Base-by-base conservation (phyloP, 2,888 invertebrate species). In the Cheilosia vulpina region DNA sequence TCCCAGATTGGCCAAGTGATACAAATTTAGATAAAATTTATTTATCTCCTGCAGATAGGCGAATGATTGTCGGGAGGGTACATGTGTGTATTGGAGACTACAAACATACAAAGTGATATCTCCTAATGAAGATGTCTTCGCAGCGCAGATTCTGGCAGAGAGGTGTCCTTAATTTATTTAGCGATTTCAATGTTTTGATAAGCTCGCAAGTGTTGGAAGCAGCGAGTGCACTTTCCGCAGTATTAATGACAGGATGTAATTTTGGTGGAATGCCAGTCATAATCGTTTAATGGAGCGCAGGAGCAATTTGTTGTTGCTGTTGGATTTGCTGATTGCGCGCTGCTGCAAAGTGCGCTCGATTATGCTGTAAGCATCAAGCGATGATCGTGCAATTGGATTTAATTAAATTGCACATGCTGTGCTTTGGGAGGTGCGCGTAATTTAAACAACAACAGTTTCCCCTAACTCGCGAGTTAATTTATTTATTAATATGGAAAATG, bases 111-210 rank as follows among this genome's bases (percentile, higher is more conserved):
- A 15, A 55, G 24, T 19, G 63, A 71, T 63, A 63, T 68, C 47
- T 68, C 73, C 34, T 83, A 84, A 84, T 84, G 80, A 75, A 84
- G 84, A 84, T 79, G 57, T 83, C 83, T 68, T 62, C 27, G 13
- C 19, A 21, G 2, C 15, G 34, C 17, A 58, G 19, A 7, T 31
- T 27, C 21, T 0, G 9, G 13, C 7, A 7, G 13, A 68, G 57
- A 45, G 60, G 34, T 71, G 69, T 85, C 66, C 81, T 68, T 81
- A 81, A 85, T 81, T 85, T 75, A 81, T 81, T 71, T 45, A 15
- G 57, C 38, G 85, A 85, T 85, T 81, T 85, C 71, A 76, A 76
- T 85, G 81, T 85, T 81, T 81, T 81, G 85, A 85, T 85, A 81
- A 85, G 77, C 41, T 4, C 34, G 6, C 5, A 11, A 41, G 65